Evolutionary conservation across 2,888 invertebrate species (phyloP), one percentile per base, ranked within the genome.

Genomic region (Tuta absoluta): DNA sequence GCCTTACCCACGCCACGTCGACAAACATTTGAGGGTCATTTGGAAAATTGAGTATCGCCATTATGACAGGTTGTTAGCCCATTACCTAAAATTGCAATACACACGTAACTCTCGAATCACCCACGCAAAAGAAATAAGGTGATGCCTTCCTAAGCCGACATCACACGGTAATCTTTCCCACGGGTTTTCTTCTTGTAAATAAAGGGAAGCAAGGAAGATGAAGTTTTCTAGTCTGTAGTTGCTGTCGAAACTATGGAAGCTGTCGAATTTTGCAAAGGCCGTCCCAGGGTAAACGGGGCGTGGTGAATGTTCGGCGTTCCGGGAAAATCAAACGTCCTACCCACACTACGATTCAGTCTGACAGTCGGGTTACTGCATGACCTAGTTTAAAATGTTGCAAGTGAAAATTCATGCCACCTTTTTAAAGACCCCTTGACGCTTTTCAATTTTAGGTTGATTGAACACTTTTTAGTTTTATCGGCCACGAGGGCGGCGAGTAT

Each of bases 261-360:
- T 76, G 77, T 80, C 77, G 81, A 81, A 84, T 85, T 85, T 84
- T 78, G 80, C 75, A 77, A 83, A 81, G 84, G 84, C 81, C 77
- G 79, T 76, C 80, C 78, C 77, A 85, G 83, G 88, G 87, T 82
- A 86, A 90, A 88, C 84, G 72, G 69, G 84, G 84, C 81, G 82
- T 79, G 79, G 71, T 74, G 74, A 73, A 72, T 71, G 69, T 74
- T 75, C 81, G 77, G 76, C 78, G 75, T 79, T 14, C 79, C 75
- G 66, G 69, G 75, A 77, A 77, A 90, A 89, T 89, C 87, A 89
- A 67, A 60, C 61, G 62, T n/a, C 11, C 11, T 63, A 56, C 61
- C 17, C 28, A 66, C 66, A 49, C 11, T 11, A 45, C 33, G 51
- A 65, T 19, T 12, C 5, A 11, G 21, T 45, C 63, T 33, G 56